Percentiles rank a stretch among this genome's conserved stretches.
phyloP scores from a whole-genome alignment of 2,888 invertebrate genomes.

The Drosophila atripex region DNA sequence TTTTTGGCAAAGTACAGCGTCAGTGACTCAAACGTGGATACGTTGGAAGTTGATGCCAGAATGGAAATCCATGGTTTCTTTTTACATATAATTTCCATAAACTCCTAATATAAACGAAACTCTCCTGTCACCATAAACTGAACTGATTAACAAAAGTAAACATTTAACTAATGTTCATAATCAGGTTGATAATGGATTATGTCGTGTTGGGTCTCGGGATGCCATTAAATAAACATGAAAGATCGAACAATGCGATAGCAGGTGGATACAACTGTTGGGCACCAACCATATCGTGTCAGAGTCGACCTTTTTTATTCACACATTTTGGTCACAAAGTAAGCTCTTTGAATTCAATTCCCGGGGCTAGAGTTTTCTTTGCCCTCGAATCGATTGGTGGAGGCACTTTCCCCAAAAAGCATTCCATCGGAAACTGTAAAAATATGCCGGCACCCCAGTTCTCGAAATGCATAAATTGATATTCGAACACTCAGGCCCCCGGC shows the following conservation, averaged over 20 bases:
- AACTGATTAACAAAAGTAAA: constrained; percentile 13
- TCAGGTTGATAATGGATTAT: constrained; percentile 24
- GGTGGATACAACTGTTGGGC: constrained; percentile 19
- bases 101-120: constrained; percentile 4
- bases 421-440: constrained; percentile 49
- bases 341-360: constrained; percentile 22
- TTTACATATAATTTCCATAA: constrained; percentile 2
- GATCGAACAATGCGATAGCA: constrained; percentile 21
- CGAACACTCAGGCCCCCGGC: constrained; percentile 59
- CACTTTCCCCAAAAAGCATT: constrained; percentile 55
- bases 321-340: constrained; percentile 12
- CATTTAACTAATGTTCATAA: constrained; percentile 31
- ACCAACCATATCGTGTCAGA: constrained; percentile 1
- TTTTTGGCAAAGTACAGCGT: constrained; percentile 1
- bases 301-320: constrained; percentile 21
- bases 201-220: not conserved
- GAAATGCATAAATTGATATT: constrained; percentile 72
- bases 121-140: not conserved
- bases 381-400: constrained; percentile 34
- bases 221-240: constrained; percentile 21
- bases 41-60: no score
- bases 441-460: constrained; percentile 49
- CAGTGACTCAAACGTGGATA: not conserved
- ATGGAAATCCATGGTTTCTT: constrained; percentile 2
- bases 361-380: constrained; percentile 15